Conservation (phyloP, 2,888 invertebrate genomes). For the Acrobasis repandana region DNA sequence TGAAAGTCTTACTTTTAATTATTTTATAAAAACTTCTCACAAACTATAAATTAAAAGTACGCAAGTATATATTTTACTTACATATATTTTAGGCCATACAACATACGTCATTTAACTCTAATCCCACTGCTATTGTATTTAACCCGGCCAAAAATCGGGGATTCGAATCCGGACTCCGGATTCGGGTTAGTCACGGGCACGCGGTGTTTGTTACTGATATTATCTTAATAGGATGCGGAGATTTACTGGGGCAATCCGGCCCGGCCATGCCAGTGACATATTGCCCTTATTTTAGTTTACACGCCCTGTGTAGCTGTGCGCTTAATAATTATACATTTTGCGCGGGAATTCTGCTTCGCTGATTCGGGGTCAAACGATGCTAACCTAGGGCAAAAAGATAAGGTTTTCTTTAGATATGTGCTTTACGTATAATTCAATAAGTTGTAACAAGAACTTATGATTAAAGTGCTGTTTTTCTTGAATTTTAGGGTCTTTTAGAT, state of each 20-base stretch:
- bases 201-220: conserved; percentile 55
- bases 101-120: neutral
- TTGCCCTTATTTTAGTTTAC: conserved; percentile 15
- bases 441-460: too few species aligned
- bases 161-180: conserved; percentile 52
- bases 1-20: too few species aligned
- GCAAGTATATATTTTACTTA: too few species aligned
- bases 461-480: too few species aligned
- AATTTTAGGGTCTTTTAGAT: too few species aligned
- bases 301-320: conserved; percentile 1
- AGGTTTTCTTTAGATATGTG: too few species aligned
- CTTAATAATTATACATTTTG: neutral
- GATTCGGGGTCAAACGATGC: neutral
- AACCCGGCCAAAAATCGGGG: conserved; percentile 59
- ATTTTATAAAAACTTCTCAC: too few species aligned
- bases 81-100: neutral
- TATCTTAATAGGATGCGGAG: conserved; percentile 73
- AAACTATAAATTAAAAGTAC: too few species aligned
- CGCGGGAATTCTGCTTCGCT: neutral
- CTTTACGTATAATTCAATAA: too few species aligned
- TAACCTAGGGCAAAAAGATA: neutral
- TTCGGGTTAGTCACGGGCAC: conserved; percentile 39
- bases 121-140: neutral
- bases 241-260: conserved; percentile 54
- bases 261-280: conserved; percentile 15